Conservation (phyloP, 1,140 invertebrate genomes). For the Danaus melanippus region DNA sequence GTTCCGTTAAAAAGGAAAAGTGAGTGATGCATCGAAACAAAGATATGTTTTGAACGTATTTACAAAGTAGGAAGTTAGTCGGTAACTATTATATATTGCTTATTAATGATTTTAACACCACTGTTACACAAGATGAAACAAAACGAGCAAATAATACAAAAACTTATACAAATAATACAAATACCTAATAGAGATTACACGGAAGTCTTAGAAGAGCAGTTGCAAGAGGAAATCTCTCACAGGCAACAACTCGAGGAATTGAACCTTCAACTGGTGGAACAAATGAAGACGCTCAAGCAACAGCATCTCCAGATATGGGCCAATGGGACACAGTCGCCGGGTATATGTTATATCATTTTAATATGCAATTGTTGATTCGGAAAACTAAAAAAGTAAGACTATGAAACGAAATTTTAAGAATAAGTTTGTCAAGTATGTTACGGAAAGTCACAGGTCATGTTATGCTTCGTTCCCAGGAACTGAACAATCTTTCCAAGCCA, state of each 20-base stretch:
- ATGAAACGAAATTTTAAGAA: too few relatives aligned
- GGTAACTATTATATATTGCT: too few relatives aligned
- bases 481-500: conserved; percentile 53
- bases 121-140: too few relatives aligned
- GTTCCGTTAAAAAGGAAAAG: conserved; percentile 49
- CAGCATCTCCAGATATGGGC: conserved; percentile 56
- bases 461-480: conserved; percentile 33
- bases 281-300: conserved; percentile 56
- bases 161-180: too few relatives aligned
- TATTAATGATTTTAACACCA: too few relatives aligned
- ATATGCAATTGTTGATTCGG: too few relatives aligned
- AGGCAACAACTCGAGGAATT: conserved; percentile 57
- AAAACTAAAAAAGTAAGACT: too few relatives aligned
- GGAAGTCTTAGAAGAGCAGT: conserved; percentile 50
- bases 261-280: conserved; percentile 54
- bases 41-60: too few relatives aligned
- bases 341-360: conserved; percentile 19
- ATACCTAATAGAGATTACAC: conserved; percentile 42
- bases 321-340: conserved; percentile 43
- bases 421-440: too few relatives aligned
- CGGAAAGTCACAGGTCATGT: not conserved
- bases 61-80: too few relatives aligned
- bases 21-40: conserved; percentile 22
- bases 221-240: conserved; percentile 58
- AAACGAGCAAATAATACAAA: too few relatives aligned